Conservation (phyloP, 2,888 invertebrate species). For the Argyra leucocephala region DNA sequence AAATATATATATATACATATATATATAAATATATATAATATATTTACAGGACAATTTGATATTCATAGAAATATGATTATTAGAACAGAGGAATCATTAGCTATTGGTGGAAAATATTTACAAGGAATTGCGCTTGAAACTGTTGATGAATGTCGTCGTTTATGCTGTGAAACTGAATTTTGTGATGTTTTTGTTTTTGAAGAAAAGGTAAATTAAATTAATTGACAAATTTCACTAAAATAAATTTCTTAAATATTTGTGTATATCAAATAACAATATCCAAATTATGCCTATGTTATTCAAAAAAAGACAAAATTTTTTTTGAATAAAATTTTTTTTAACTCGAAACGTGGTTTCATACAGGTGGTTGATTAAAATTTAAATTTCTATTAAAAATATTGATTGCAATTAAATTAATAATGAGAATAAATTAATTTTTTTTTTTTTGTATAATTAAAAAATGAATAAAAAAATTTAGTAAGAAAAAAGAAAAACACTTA, state of each 20-base stretch:
- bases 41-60: constrained; percentile 52
- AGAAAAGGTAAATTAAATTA: constrained; percentile 59
- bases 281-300: no score
- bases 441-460: neutral
- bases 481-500: neutral
- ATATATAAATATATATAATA: constrained; percentile 5
- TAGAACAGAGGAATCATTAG: constrained; percentile 77
- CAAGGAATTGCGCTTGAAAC: constrained; percentile 75
- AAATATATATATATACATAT: constrained; percentile 11
- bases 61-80: constrained; percentile 83
- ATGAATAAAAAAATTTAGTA: neutral
- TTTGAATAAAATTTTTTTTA: no score
- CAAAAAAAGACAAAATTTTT: no score
- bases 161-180: constrained; percentile 76
- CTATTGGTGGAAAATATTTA: constrained; percentile 79
- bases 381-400: no score
- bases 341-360: neutral
- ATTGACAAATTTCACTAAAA: no score
- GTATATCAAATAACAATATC: no score
- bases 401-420: no score
- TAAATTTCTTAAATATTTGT: no score
- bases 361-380: neutral
- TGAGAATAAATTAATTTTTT: no score
- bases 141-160: constrained; percentile 69
- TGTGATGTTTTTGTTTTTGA: constrained; percentile 91